These are phyloP conservation scores for Calidris pygmaea DNA, from an alignment of 2,113 vertebrate genomes.

Conservation along the genomic window DNA sequence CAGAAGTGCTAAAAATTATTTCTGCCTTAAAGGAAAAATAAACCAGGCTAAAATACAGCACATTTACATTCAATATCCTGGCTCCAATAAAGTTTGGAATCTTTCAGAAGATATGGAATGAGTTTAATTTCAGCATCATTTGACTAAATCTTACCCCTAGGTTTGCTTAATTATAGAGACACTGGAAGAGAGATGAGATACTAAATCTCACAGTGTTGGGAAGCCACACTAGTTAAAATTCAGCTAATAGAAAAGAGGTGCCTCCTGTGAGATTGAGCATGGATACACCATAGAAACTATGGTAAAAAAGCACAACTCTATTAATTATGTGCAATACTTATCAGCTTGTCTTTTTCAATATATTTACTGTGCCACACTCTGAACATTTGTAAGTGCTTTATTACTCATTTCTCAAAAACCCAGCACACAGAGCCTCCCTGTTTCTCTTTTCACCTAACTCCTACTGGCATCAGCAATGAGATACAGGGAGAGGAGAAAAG, in stretches of 20 bases:
- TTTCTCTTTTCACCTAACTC: neutral
- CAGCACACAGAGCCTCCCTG: neutral
- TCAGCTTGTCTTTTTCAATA: neutral
- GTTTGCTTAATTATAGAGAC: constrained; percentile 58
- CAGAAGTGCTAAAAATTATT: neutral
- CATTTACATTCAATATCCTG: neutral
- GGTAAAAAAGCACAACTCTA: neutral
- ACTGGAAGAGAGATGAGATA: neutral
- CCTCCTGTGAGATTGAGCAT: neutral
- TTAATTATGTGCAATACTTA: neutral
- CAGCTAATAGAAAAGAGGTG: neutral
- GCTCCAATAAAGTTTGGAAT: neutral
- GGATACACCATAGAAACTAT: neutral
- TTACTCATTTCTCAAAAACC: neutral
- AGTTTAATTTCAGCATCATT: constrained; percentile 36
- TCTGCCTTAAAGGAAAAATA: neutral
- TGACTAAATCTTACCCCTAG: constrained; percentile 41
- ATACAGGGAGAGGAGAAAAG: neutral
- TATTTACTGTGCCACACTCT: neutral
- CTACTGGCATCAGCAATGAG: neutral
- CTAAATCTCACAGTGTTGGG: neutral
- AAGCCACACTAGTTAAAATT: neutral
- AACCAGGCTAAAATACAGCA: neutral
- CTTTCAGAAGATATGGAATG: constrained; percentile 16
- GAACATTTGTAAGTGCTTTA: neutral